Evolutionary conservation across 2,888 invertebrate genomes (phyloP), one percentile per base, ranked within the genome.

Genomic region (Empis stercorea): DNA sequence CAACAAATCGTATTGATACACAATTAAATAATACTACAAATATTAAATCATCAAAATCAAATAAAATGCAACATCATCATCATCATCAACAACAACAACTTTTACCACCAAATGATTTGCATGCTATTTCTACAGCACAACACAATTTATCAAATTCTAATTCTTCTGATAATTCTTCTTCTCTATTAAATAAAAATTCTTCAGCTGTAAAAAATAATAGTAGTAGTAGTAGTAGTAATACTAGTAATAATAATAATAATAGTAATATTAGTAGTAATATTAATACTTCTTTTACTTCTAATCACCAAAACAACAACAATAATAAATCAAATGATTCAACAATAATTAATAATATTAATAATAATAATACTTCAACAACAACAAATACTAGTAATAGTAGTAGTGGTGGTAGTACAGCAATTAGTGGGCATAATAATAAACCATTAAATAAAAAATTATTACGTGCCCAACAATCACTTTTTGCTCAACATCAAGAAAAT

Each of bases 401-500:
- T 44, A 44, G 30, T 15, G 47, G 47, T 23, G 34, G 38, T 37
- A 23, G 47, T 43, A 46, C 51, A 42, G 38, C 47, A 43, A 42
- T 49, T 51, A 50, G 20, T 49, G 43, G 44, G 44, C 43, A 17
- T 48, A 43, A 30, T 44, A 45, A 45, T 17, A 61, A 62, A 49
- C 65, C 66, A 11, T 52, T 67, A 17, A 68, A 68, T 55, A 68
- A 68, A 46, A 68, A 68, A 59, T 58, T 67, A 59, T 50, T 67
- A 53, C 62, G 66, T 47, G 67, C 67, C 2, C 68, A 68, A 50
- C 68, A 67, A 51, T 57, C 64, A 39, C 67, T 64, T 48, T 61
- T 39, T 6, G 39, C 36, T 10, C 48, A 37, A 36, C 51, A 40
- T 15, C 48, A 50, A 17, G 47, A 44, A 17, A 36, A 37, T 11